Conservation (phyloP, 1,140 invertebrate genomes). For the Potamilus streckersoni region DNA sequence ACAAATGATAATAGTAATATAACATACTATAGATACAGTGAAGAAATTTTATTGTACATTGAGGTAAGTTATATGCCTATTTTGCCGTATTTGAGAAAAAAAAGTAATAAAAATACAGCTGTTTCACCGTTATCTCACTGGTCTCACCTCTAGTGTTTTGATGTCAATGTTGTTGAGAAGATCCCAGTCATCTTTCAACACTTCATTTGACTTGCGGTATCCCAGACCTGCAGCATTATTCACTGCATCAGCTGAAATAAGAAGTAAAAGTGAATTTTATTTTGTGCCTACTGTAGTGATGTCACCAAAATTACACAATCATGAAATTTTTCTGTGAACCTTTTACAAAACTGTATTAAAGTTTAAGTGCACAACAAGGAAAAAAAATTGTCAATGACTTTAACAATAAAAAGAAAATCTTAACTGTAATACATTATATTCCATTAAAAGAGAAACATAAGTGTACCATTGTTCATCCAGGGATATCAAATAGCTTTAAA, state of each 20-base stretch:
- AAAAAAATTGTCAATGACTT: not conserved
- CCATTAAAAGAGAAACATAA: not conserved
- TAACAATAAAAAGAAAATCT: not conserved
- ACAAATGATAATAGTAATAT: too few species aligned
- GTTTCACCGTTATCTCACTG: not conserved
- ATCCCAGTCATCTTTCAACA: slow-evolving; percentile 84
- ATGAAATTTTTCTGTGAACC: too few species aligned
- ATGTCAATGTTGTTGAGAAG: slow-evolving; percentile 91
- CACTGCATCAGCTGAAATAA: slow-evolving; percentile 82
- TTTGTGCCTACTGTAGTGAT: not conserved
- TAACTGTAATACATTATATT: too few species aligned
- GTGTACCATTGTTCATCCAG: too few species aligned
- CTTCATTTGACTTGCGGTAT: slow-evolving; percentile 83
- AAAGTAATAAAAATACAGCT: not conserved
- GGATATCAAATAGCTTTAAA: too few species aligned
- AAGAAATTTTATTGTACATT: too few species aligned
- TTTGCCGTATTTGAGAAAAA: not conserved
- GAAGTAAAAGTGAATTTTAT: not conserved
- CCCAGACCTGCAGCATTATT: slow-evolving; percentile 95
- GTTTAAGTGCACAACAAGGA: not conserved
- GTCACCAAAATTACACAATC: too few species aligned
- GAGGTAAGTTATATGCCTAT: too few species aligned
- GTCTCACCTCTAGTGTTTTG: slow-evolving; percentile 85
- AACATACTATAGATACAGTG: too few species aligned
- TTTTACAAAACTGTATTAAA: not conserved